phyloP scores from a whole-genome alignment of 1,140 invertebrate species.

The Drosophila willistoni region DNA sequence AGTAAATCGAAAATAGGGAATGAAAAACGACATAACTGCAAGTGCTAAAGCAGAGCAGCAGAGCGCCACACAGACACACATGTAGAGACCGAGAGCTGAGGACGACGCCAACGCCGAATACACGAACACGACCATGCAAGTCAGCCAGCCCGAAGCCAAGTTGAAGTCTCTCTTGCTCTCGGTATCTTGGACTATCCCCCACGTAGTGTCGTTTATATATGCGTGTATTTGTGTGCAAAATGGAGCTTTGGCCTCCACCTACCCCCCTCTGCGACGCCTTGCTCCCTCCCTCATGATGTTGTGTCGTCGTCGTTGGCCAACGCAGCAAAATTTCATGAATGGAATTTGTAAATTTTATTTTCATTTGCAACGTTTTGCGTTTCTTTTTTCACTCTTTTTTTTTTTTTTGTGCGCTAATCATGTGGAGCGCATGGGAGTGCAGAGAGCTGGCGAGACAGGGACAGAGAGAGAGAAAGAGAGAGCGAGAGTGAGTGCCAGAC shows the following conservation, averaged over 20 bases:
- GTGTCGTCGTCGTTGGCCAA: slow-evolving; percentile 48
- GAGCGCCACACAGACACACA: slow-evolving; percentile 74
- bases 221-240: slow-evolving; percentile 38
- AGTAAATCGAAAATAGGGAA: background rate
- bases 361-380: slow-evolving; percentile 70
- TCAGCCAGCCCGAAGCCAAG: slow-evolving; percentile 28
- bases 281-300: too few species aligned
- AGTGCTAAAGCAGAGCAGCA: slow-evolving; percentile 67
- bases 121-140: background rate
- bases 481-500: slow-evolving; percentile 14
- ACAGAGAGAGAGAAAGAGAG: background rate
- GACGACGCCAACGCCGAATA: slow-evolving; percentile 25
- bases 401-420: slow-evolving; percentile 62
- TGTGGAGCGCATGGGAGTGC: slow-evolving; percentile 50
- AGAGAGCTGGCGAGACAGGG: background rate
- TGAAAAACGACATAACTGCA: slow-evolving; percentile 41
- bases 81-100: slow-evolving; percentile 19
- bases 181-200: background rate
- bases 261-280: background rate
- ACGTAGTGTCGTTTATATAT: background rate
- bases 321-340: slow-evolving; percentile 80
- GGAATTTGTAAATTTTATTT: slow-evolving; percentile 82
- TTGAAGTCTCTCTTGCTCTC: slow-evolving; percentile 15
- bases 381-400: slow-evolving; percentile 33
- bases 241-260: slow-evolving; percentile 27